Conservation (phyloP, 2,888 invertebrate genomes). For the Ectemnius cavifrons region DNA sequence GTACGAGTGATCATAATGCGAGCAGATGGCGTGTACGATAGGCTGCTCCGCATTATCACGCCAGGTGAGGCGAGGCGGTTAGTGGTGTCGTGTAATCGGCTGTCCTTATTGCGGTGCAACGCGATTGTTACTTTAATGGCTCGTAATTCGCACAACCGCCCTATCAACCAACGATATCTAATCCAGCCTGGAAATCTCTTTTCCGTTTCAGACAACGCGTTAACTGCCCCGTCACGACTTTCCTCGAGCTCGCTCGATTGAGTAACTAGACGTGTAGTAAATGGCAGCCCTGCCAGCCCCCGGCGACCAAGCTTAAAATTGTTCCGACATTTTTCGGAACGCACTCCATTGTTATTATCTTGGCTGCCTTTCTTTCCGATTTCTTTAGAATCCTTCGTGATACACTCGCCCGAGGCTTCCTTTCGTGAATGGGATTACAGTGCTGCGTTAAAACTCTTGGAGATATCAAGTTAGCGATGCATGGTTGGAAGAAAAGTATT, state of each 20-base stretch:
- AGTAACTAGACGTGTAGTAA: slow-evolving; percentile 49
- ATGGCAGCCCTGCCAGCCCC: slow-evolving; percentile 45
- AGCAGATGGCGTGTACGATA: too few relatives aligned
- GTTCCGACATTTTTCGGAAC: slow-evolving; percentile 1
- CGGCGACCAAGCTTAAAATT: slow-evolving; percentile 40
- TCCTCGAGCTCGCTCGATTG: slow-evolving; percentile 27
- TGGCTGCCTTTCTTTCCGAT: slow-evolving; percentile 13
- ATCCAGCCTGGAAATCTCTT: slow-evolving; percentile 53
- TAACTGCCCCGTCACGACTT: slow-evolving; percentile 18
- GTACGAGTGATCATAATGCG: too few relatives aligned
- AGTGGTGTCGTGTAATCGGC: slow-evolving; percentile 55
- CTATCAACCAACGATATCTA: slow-evolving; percentile 43
- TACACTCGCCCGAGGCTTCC: neutral
- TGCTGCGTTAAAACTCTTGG: slow-evolving; percentile 9
- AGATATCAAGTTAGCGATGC: slow-evolving; percentile 19
- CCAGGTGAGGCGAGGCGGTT: slow-evolving; percentile 33
- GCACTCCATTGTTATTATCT: too few relatives aligned
- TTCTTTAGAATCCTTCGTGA: slow-evolving; percentile 17
- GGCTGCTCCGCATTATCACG: neutral
- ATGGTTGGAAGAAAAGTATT: slow-evolving; percentile 12
- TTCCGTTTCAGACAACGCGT: slow-evolving; percentile 31
- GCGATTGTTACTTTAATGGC: slow-evolving; percentile 54
- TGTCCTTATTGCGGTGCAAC: slow-evolving; percentile 56
- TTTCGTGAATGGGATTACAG: neutral
- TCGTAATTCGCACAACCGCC: slow-evolving; percentile 47